Base-by-base conservation (phyloP, 2,113 vertebrate species). In the Python bivittatus region DNA sequence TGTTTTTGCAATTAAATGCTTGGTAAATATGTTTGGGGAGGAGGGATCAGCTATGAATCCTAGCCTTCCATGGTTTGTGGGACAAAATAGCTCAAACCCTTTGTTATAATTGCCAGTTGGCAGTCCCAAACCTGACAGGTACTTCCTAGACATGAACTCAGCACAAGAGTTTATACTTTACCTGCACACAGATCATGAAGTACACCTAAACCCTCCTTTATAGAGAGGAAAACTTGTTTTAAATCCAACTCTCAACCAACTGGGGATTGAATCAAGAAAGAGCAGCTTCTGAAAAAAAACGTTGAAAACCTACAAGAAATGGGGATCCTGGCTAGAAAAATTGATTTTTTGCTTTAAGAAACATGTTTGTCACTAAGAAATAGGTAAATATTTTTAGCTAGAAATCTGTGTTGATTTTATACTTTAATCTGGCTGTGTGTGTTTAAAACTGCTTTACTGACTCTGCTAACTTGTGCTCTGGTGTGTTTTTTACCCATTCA, bases 1-100 rank as follows among this genome's bases (percentile, higher is more conserved):
- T 68, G 42, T 89, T 89, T 48, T 89, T 89, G 48, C 90, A 91
- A 56, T 57, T 29, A 27, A 88, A 90, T 54, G 61, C 48, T n/a
- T 38, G 58, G 58, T 89, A 44, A 89, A 79, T 42, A 79, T 22
- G 27, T 54, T 88, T 33, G 10, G 60, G 9, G 15, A 17, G 3
- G 1, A 7, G 7, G 6, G 4, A 38, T 53, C 29, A 54, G 23
- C 6, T 29, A 79, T 68, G 44, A n/a, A 29, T 68, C 58, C 44
- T 68, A 22, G 86, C 90, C 84, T n/a, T 22, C 56, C 25, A 0
- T 44, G 48, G 38, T 48, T 60, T 93, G 61, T 53, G 11, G 8
- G 0, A 61, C 42, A 79, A 1, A 48, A 42, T 85, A 90, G 88
- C 86, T 89, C 84, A 89, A 91, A 85, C 72, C 22, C 72, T 79